phyloP scores from a whole-genome alignment of 2,113 vertebrate species.

The Danionella cerebrum region DNA sequence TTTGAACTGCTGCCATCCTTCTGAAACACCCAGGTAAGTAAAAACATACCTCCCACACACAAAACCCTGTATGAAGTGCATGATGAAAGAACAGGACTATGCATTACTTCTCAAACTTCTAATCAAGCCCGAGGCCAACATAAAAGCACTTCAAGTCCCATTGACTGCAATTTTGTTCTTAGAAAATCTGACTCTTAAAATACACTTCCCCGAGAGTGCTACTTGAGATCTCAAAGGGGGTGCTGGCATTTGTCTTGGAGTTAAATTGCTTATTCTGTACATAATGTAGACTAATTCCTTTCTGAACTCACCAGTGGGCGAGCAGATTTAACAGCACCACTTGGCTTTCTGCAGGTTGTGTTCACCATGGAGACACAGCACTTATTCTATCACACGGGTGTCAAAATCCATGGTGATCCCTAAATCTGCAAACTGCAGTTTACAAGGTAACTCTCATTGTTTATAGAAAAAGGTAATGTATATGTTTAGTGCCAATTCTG shows the following conservation, averaged over 20 bases:
- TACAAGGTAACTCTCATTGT: background rate
- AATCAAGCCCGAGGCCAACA: slow-evolving; percentile 1
- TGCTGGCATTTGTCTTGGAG: background rate
- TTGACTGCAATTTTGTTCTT: background rate
- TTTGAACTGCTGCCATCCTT: slow-evolving; percentile 8
- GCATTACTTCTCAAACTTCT: background rate
- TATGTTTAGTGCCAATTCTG: background rate
- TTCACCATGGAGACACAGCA: background rate
- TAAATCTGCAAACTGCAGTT: background rate
- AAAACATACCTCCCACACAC: background rate
- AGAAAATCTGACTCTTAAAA: background rate
- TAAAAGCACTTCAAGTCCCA: slow-evolving; percentile 4
- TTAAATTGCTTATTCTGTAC: slow-evolving; percentile 19
- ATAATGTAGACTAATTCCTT: background rate
- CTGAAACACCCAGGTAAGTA: slow-evolving; percentile 11
- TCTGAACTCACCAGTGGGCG: background rate
- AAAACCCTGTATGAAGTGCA: background rate
- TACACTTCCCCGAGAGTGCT: background rate
- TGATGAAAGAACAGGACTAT: slow-evolving; percentile 6
- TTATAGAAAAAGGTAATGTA: background rate
- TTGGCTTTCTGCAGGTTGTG: background rate
- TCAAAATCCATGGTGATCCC: slow-evolving; percentile 8
- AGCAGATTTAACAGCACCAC: background rate
- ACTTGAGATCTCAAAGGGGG: background rate
- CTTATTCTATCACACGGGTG: background rate